Percentiles rank a stretch among this genome's conserved stretches.
Conservation (phyloP, 1,140 invertebrate species). For the Asbolus verrucosus region DNA sequence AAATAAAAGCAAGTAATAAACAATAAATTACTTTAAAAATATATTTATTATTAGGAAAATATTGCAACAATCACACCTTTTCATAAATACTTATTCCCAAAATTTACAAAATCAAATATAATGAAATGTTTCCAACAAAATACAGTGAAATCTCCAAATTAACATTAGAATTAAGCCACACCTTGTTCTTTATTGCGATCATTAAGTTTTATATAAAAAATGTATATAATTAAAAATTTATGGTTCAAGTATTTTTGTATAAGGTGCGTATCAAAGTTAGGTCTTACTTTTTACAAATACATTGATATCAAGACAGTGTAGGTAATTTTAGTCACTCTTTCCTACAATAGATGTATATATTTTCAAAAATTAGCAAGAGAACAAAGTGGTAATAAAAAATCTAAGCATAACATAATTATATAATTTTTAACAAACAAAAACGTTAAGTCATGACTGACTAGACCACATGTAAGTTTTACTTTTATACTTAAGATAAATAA, state of each 20-base stretch:
- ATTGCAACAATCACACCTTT: constrained; percentile 43
- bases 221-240: constrained; percentile 28
- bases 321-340: not conserved
- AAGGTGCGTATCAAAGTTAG: constrained; percentile 28
- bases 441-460: not conserved
- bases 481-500: constrained; percentile 24
- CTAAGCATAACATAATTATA: constrained; percentile 1
- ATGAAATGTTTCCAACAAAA: constrained; percentile 27
- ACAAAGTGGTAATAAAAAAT: constrained; percentile 28
- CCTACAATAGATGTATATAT: constrained; percentile 24
- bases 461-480: constrained; percentile 23
- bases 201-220: constrained; percentile 10
- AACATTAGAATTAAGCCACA: constrained; percentile 8
- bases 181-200: constrained; percentile 8
- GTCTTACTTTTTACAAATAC: constrained; percentile 20
- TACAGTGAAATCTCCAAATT: constrained; percentile 35
- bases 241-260: constrained; percentile 8
- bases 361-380: not conserved
- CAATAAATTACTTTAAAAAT: constrained; percentile 33
- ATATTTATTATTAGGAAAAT: constrained; percentile 45
- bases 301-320: constrained; percentile 19
- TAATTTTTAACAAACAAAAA: constrained; percentile 5
- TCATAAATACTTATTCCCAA: constrained; percentile 30
- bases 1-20: not conserved
- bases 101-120: constrained; percentile 25